Base-by-base conservation (phyloP, 2,888 invertebrate species). In the Chydorus sphaericus region DNA sequence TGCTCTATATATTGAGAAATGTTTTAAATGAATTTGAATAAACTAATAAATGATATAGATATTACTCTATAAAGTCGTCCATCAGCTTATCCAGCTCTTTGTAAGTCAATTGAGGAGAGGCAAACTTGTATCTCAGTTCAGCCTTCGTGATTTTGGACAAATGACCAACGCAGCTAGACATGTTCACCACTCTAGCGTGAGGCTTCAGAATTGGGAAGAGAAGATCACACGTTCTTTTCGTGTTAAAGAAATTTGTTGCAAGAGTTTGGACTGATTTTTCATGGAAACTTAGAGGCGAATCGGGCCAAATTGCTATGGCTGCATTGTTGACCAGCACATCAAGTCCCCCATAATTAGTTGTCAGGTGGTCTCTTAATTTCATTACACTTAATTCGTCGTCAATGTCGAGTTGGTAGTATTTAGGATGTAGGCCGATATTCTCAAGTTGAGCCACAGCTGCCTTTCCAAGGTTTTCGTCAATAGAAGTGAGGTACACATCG, bases 271-370 rank as follows among this genome's bases (percentile, higher is more conserved):
- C 77, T 0, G 86, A 87, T 71, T 87, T 86, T 6, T 70, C 68
- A 10, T 62, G 61, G 50, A 80, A 78, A 2, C 85, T 77, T 50
- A 79, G 83, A 0, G 76, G 73, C 0, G 82, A 74, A 52, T 33
- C 37, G 79, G 80, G 63, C 77, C 84, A 1, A 82, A 81, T 84
- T 1, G 82, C 81, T 54, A 83, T 82, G 0, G 79, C 85, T 6
- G 85, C 85, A 68, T 86, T 86, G 65, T 86, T 86, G 0, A 86
- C 75, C 44, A 86, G 71, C 49, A 86, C 65, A 69, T 86, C 84
- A 4, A 86, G 69, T 0, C 83, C 82, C 1, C 77, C 81, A 63
- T 85, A 74, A 28, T 74, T 76, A 23, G 70, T 68, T 62, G 77
- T 72, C 2, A 86, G 65, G 62, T 76, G 76, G 61, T 80, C 75